Evolutionary conservation across 2,113 vertebrate species (phyloP), one percentile per base, ranked within the genome.

Genomic region (Chlorocebus sabaeus): DNA sequence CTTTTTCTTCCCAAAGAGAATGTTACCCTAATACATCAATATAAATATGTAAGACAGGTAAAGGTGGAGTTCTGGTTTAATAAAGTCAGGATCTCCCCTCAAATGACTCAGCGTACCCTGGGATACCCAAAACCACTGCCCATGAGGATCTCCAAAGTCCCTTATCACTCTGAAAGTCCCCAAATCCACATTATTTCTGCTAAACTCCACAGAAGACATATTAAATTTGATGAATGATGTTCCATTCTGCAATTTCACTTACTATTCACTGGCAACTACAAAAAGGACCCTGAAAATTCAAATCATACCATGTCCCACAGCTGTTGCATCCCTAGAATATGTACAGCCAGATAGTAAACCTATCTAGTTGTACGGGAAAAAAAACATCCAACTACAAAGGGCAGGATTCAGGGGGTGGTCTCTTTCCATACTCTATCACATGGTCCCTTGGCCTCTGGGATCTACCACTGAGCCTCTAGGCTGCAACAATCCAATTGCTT

Each of bases 211-310:
- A 68, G 48, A 82, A 64, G 50, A 96, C 96, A 90, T 35, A 76
- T 48, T 81, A 61, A 11, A 94, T 89, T 48, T 95, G 75, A 90
- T 94, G 59, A 94, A 83, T 88, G 93, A 95, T 61, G 93, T 96
- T 85, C 55, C 80, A 84, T 70, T 96, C 87, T 81, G 32, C 78
- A 32, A 96, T 50, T 93, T 78, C 87, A 89, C 59, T 73, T 96
- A 79, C 30, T 89, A 61, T 23, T 92, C 32, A 88, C n/a, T 89
- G 35, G 43, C 68, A 96, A 59, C 70, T 90, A 16, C 55, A 92
- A 83, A 68, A 82, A 76, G 48, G 32, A 76, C 48, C 45, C 83
- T 90, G n/a, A 89, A 94, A 93, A 97, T 50, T 90, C 82, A 94
- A 97, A 93, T 52, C 64, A 89, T 32, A 70, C 17, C 43, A 72